Conservation (phyloP, 2,113 vertebrate species). For the Labrus mixtus region DNA sequence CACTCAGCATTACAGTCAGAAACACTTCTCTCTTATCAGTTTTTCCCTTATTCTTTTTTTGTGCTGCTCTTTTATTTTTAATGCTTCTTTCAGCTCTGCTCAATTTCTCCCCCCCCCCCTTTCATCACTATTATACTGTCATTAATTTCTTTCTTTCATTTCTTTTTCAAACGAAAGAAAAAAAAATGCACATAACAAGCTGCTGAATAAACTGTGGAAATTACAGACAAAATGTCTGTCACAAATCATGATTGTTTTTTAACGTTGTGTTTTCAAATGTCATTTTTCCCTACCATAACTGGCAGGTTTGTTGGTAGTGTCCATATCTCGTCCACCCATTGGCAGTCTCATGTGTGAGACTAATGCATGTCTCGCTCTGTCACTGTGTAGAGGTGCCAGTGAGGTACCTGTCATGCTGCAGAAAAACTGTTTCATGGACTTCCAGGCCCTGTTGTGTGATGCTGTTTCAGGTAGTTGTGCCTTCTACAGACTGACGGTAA, state of each 20-base stretch:
- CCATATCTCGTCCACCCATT: slow-evolving; percentile 32
- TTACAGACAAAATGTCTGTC: background rate
- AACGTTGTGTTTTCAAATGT: background rate
- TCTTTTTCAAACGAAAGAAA: background rate
- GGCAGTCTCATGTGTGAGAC: slow-evolving; percentile 16
- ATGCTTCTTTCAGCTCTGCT: slow-evolving; percentile 23
- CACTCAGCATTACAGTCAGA: slow-evolving; percentile 37
- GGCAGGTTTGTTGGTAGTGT: slow-evolving; percentile 13
- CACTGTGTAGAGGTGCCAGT: slow-evolving; percentile 52
- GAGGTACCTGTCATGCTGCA: slow-evolving; percentile 20
- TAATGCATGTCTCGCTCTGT: background rate
- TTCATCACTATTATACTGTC: slow-evolving; percentile 33
- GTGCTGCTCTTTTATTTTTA: slow-evolving; percentile 34
- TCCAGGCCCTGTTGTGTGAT: slow-evolving; percentile 44
- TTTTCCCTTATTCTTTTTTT: slow-evolving; percentile 27
- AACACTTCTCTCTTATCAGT: slow-evolving; percentile 27
- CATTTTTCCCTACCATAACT: slow-evolving; percentile 1
- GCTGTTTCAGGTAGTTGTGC: slow-evolving; percentile 21
- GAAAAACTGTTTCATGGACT: slow-evolving; percentile 50
- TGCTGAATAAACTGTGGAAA: background rate
- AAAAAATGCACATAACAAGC: background rate
- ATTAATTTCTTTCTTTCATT: background rate
- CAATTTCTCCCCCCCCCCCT: slow-evolving; percentile 2
- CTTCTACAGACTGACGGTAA: slow-evolving; percentile 3
- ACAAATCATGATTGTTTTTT: background rate